Conservation (phyloP, 2,113 vertebrate genomes). For the Ondatra zibethicus region DNA sequence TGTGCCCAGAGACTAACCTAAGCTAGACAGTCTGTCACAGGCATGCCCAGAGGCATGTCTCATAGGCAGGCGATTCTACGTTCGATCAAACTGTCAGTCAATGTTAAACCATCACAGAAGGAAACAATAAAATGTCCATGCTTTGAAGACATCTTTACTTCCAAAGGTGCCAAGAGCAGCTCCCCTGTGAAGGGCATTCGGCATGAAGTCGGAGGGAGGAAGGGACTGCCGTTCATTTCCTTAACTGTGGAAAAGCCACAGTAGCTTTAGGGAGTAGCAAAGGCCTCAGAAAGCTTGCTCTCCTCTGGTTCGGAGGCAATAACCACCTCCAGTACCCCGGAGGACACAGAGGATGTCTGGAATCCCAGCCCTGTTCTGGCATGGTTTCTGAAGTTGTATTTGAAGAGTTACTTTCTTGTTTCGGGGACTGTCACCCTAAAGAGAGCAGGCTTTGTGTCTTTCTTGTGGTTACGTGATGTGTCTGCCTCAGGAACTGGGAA, state of each 20-base stretch:
- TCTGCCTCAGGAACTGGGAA: neutral
- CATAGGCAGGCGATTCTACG: neutral
- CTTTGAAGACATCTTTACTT: neutral
- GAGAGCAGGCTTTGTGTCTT: neutral
- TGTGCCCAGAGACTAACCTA: neutral
- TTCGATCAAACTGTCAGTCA: neutral
- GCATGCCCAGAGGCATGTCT: neutral
- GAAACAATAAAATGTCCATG: neutral
- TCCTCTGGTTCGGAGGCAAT: neutral
- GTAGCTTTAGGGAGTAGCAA: accelerated
- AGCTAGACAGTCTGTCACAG: neutral
- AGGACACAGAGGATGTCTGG: neutral
- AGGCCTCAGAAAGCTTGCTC: neutral
- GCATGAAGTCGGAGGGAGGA: neutral
- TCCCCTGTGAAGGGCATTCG: neutral
- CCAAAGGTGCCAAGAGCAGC: neutral
- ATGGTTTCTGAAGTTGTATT: neutral
- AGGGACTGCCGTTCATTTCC: neutral
- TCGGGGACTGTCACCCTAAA: neutral
- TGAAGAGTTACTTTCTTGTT: neutral
- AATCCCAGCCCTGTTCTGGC: neutral
- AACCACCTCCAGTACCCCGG: neutral
- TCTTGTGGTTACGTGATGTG: accelerated
- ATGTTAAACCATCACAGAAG: neutral
- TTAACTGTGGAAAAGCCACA: neutral